Evolutionary conservation across 2,888 invertebrate species (phyloP).

Genomic region (Eupelmus urozonus): DNA sequence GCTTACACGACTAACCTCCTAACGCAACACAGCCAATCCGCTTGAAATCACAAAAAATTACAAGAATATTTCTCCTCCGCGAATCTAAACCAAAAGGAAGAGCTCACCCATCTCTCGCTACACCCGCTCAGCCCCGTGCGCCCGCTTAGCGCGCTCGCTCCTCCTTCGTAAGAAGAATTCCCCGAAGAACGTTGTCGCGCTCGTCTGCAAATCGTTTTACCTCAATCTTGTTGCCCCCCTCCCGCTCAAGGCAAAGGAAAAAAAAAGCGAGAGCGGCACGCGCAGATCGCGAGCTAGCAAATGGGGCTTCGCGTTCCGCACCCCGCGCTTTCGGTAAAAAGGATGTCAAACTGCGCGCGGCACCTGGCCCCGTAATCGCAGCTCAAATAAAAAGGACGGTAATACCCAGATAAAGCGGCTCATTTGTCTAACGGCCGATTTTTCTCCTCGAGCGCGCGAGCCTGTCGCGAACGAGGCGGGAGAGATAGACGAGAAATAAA

Average conservation of each 20-base stretch:
- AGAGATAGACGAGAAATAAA: conserved; percentile 57
- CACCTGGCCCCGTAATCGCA: conserved; percentile 69
- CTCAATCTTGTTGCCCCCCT: conserved; percentile 66
- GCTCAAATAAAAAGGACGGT: conserved; percentile 74
- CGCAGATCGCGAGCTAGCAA: conserved; percentile 45
- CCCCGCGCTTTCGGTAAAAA: conserved; percentile 44
- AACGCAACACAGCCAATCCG: too few relatives aligned
- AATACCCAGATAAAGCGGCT: conserved; percentile 75
- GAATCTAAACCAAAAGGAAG: too few relatives aligned
- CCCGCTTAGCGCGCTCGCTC: conserved; percentile 53
- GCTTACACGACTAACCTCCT: too few relatives aligned
- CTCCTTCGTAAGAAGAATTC: conserved; percentile 61
- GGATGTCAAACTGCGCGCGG: conserved; percentile 49
- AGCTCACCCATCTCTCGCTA: background rate
- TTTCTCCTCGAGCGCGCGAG: too few relatives aligned
- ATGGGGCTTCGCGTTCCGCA: too few relatives aligned
- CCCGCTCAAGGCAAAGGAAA: background rate
- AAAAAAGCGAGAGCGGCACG: background rate
- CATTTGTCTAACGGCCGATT: conserved; percentile 76
- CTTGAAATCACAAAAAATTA: background rate
- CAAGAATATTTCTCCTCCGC: background rate
- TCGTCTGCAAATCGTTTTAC: conserved; percentile 74
- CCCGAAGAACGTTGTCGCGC: conserved; percentile 65
- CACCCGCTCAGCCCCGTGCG: conserved; percentile 42
- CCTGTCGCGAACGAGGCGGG: conserved; percentile 21